Evolutionary conservation across 2,797 vertebrate species (phyloP), one percentile per base, ranked within the genome.

Genomic region (Helicolenus hilgendorfi): DNA sequence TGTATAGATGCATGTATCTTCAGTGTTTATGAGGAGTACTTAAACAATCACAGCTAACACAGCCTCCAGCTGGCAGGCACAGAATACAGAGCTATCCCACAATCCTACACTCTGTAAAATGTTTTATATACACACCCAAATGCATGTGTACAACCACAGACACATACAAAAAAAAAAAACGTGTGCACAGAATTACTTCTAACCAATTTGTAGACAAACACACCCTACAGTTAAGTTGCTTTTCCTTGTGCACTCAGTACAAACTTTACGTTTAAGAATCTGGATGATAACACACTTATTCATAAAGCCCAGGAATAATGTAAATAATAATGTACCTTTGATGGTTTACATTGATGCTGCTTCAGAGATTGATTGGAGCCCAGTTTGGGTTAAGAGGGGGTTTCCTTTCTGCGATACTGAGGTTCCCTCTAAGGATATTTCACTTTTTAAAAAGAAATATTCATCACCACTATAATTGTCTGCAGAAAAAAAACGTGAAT

Each of bases 401-500:
- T 82, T 82, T 78, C 74, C 74, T 63, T 70, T 65, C 22, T 14
- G 35, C 29, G 31, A 18, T 24, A 33, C 13, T 49, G n/a, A 64
- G 36, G 64, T 63, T 78, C 35, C 4, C 31, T 41, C 4, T 24
- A 14, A 14, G n/a, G 3, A 63, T 73, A 24, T 45, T 59, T 41
- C 45, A 29, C 8, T 55, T 27, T 56, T n/a, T 10, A 55, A 33
- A 22, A 36, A 63, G 2, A 63, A 20, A 69, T 15, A 7, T 11
- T 41, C 11, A 41, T 65, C 13, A 45, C 10, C 5, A 20, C 13
- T 41, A 10, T 5, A 36, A 62, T 35, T 79, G 38, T 63, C n/a
- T 31, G 7, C 0, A 5, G 24, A 4, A 59, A 31, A 31, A 69
- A 11, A 20, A 13, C 1, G 2, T 3, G 1, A 31, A 8, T 38